Evolutionary conservation across 2,113 vertebrate species (phyloP).

Genomic region (Pithys albifrons): DNA sequence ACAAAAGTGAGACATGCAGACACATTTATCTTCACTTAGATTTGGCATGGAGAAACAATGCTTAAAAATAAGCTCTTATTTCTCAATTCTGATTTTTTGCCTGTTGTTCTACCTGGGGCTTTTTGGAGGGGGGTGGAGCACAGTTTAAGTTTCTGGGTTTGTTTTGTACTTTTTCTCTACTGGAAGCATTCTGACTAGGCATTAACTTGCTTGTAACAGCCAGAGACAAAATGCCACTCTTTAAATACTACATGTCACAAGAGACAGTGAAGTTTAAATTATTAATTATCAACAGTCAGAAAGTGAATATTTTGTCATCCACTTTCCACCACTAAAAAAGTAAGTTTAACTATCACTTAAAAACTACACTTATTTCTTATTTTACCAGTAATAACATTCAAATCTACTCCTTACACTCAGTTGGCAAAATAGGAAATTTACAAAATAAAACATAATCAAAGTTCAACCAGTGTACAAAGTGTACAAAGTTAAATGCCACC

Average conservation of each 20-base stretch:
- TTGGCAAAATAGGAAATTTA: neutral
- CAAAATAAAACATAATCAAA: neutral
- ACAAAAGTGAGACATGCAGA: conserved; percentile 65
- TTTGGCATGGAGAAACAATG: conserved; percentile 49
- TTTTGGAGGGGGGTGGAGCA: neutral
- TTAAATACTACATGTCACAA: conserved; percentile 17
- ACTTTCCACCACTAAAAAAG: neutral
- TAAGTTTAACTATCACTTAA: neutral
- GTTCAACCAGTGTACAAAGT: neutral
- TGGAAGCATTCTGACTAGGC: neutral
- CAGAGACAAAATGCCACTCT: conserved; percentile 43
- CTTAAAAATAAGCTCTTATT: conserved; percentile 58
- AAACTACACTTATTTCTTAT: neutral
- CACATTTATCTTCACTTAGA: conserved; percentile 58
- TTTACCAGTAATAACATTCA: neutral
- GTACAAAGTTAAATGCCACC: neutral
- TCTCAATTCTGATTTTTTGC: neutral
- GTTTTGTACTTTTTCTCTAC: neutral
- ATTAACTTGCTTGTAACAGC: neutral
- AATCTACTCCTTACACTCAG: neutral
- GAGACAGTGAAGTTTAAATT: conserved; percentile 4
- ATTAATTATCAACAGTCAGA: neutral
- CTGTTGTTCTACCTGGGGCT: neutral
- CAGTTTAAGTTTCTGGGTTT: neutral
- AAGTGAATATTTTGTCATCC: neutral